Evolutionary conservation across 2,113 vertebrate species (phyloP), one percentile per base, ranked within the genome.

Genomic region (Coreoperca whiteheadi): DNA sequence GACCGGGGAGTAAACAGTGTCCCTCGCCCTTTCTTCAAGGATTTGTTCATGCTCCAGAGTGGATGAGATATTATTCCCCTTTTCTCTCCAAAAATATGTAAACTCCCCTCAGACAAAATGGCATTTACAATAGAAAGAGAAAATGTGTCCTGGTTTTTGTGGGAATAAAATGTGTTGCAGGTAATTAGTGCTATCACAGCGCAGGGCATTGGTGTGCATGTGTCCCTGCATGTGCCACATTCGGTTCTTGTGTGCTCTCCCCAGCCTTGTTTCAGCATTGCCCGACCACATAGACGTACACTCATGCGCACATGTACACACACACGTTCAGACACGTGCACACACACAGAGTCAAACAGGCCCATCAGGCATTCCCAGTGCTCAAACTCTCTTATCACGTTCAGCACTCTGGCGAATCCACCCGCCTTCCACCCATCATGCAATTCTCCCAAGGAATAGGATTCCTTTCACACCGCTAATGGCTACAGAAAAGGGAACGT

Each of bases 391-490:
- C 90, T 94, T 94, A 93, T 95, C 89, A 50, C 56, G 8, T 86
- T 83, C 92, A 85, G 86, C 51, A 69, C 84, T 91, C 69, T 15
- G 70, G 77, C 67, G 54, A 66, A 83, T 85, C 87, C 88, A 65
- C 37, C 57, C 57, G 90, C 74, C 81, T 86, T 86, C 87, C 88
- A 83, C 85, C 89, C 90, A 87, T 87, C 70, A 71, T 53, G 86
- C 82, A 89, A 81, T 91, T 90, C 95, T 95, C 93, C 81, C 76
- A 90, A 87, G 92, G 94, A 93, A 90, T 75, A 88, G 88, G 84
- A 89, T 90, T 93, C 92, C 76, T 91, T 95, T 94, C 94, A 94
- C 90, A 84, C 84, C 50, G 59, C 87, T 95, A 94, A 95, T 94
- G 91, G 93, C 94, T 90, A 87, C 91, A 92, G 93, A 94, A 94